Base-by-base conservation (phyloP, 1,140 invertebrate genomes). In the Triops cancriformis region DNA sequence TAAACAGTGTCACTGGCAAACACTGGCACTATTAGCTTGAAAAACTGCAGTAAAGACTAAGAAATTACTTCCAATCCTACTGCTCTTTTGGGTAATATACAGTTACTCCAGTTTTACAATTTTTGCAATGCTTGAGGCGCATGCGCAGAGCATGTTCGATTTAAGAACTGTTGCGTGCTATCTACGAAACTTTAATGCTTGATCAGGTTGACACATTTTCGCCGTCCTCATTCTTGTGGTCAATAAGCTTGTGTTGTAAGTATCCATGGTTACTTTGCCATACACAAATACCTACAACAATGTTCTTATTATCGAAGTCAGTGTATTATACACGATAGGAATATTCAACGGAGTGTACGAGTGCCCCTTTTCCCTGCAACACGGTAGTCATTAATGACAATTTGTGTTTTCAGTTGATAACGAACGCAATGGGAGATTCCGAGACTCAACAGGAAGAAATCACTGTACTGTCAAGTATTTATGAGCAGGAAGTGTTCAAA, bases 391-490 rank as follows among this genome's bases (percentile, higher is more conserved):
- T 64, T 23, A 64, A n/a, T n/a, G 10, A n/a, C 18, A n/a, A 18
- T 64, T 64, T 64, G 14, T 64, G 14, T 23, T 23, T 23, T 18
- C 51, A n/a, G 14, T 23, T 6, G n/a, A 23, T 14, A 64, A 23
- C 51, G 6, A 14, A 18, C 23, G 26, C 18, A 26, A 79, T 77
- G 76, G 26, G 45, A 41, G 83, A 84, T 64, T 80, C 72, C n/a
- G 85, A 87, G 80, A 82, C 83, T 72, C 86, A 87, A 77, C 83
- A 83, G 37, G 87, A 89, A 83, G 89, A 90, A 82, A 82, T 89
- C 4, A 80, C 84, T 27, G 88, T 86, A 18, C 80, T 90, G 72
- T 83, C 86, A 80, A 88, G 86, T 81, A 90, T 90, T 77, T 89
- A 86, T 79, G 87, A 86, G 76, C 80, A 85, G 23, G 86, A 86